Evolutionary conservation across 2,797 vertebrate species (phyloP).

Genomic region (Pyrocephalus nanus): DNA sequence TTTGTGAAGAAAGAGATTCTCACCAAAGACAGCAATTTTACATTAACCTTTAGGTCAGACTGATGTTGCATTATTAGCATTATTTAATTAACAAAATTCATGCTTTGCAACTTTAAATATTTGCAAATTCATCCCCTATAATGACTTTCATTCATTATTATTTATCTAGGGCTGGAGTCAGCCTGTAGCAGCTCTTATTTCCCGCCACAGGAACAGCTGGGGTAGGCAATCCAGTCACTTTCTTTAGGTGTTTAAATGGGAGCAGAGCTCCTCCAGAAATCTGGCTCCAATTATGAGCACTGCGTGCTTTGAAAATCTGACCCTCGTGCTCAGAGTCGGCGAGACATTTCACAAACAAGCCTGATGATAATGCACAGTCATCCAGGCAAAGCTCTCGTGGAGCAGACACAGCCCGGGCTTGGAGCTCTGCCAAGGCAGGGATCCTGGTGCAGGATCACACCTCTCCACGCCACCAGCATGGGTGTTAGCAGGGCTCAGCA

Average conservation of each 20-base stretch:
- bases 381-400: not conserved
- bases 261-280: slow-evolving; percentile 35
- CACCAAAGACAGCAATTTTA: not conserved
- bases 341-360: slow-evolving; percentile 9
- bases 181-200: slow-evolving; percentile 33
- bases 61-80: slow-evolving; percentile 13
- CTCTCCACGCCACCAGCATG: not conserved
- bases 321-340: not conserved
- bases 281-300: slow-evolving; percentile 45
- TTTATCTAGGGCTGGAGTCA: slow-evolving; percentile 40
- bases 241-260: slow-evolving; percentile 43
- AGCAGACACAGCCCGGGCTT: not conserved
- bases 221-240: slow-evolving; percentile 32
- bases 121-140: slow-evolving; percentile 52
- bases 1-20: slow-evolving; percentile 34
- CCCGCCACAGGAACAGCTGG: not conserved
- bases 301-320: slow-evolving; percentile 34
- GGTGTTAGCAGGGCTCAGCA: fast-evolving
- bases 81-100: slow-evolving; percentile 63
- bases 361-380: not conserved
- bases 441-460: not conserved
- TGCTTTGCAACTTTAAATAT: slow-evolving; percentile 62
- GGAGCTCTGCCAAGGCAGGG: not conserved
- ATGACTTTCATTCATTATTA: slow-evolving; percentile 61
- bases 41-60: slow-evolving; percentile 58